Percentiles rank a stretch among this genome's conserved stretches.
These are phyloP conservation scores for Caenorhabditis panamensis DNA, from an alignment of 2,888 invertebrate species.

Conservation along the genomic window DNA sequence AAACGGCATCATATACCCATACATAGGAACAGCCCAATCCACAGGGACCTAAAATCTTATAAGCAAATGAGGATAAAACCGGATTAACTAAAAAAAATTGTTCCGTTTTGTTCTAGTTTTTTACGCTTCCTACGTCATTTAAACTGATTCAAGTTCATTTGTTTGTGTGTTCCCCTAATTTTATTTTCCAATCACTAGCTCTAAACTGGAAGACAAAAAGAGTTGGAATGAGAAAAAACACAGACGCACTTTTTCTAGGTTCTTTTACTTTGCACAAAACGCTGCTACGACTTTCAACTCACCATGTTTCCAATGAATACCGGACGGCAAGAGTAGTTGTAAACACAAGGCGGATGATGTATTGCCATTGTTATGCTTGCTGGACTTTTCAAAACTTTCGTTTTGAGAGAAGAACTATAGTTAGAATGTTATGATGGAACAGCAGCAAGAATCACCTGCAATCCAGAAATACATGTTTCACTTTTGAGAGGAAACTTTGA, in stretches of 20 bases:
- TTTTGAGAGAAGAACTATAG: not conserved
- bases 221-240: constrained; percentile 6
- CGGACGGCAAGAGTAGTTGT: constrained; percentile 69
- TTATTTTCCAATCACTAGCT: not conserved
- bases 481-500: not conserved
- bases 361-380: constrained; percentile 9
- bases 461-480: not conserved
- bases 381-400: constrained; percentile 22
- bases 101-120: not conserved
- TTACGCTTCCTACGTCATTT: constrained; percentile 22
- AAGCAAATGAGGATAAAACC: not conserved
- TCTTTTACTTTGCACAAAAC: no score
- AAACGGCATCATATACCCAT: constrained; percentile 79
- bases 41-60: constrained; percentile 73
- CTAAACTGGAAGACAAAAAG: constrained; percentile 11
- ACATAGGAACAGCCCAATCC: constrained; percentile 78
- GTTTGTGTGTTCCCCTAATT: constrained; percentile 30
- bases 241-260: no score
- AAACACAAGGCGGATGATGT: constrained; percentile 66
- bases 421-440: constrained; percentile 1
- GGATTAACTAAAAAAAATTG: constrained; percentile 7
- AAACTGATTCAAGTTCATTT: constrained; percentile 31
- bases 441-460: constrained; percentile 29
- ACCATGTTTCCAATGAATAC: constrained; percentile 70
- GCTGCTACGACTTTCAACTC: constrained; percentile 7